Evolutionary conservation across 2,888 invertebrate species (phyloP).

Genomic region (Conchocele bisecta): DNA sequence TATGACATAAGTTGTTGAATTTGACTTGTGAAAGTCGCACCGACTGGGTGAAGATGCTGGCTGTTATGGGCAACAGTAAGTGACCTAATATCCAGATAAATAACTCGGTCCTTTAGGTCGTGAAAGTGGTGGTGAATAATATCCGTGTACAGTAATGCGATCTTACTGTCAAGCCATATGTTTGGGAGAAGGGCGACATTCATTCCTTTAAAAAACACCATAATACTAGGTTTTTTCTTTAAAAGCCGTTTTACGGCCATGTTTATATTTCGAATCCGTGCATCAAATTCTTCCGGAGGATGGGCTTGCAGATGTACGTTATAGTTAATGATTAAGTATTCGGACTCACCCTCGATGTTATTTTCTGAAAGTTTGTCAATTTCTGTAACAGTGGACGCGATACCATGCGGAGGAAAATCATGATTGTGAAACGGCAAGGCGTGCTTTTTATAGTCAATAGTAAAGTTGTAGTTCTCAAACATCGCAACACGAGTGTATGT

Average conservation of each 20-base stretch:
- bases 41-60: constrained; percentile 26
- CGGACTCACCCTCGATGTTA: constrained; percentile 5
- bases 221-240: constrained; percentile 29
- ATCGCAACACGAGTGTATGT: too few species aligned
- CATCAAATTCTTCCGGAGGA: constrained; percentile 20
- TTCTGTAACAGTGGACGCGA: constrained; percentile 21
- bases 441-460: constrained; percentile 35
- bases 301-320: constrained; percentile 38
- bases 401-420: constrained; percentile 27
- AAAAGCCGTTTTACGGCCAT: constrained; percentile 13
- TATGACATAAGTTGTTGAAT: constrained; percentile 46
- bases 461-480: too few species aligned
- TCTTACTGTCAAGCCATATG: constrained; percentile 35
- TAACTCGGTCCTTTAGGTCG: constrained; percentile 29
- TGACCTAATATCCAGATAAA: constrained; percentile 46
- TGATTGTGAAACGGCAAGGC: constrained; percentile 48
- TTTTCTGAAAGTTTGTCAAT: constrained; percentile 2
- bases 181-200: constrained; percentile 23
- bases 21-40: constrained; percentile 21
- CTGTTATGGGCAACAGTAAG: constrained; percentile 37
- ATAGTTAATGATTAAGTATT: constrained; percentile 35
- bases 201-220: constrained; percentile 40
- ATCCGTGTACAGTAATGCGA: constrained; percentile 25
- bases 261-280: constrained; percentile 4
- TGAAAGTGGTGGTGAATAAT: constrained; percentile 35